Percentiles rank a stretch among this genome's conserved stretches.
phyloP scores from a whole-genome alignment of 2,113 vertebrate species.

The Apodemus sylvaticus region DNA sequence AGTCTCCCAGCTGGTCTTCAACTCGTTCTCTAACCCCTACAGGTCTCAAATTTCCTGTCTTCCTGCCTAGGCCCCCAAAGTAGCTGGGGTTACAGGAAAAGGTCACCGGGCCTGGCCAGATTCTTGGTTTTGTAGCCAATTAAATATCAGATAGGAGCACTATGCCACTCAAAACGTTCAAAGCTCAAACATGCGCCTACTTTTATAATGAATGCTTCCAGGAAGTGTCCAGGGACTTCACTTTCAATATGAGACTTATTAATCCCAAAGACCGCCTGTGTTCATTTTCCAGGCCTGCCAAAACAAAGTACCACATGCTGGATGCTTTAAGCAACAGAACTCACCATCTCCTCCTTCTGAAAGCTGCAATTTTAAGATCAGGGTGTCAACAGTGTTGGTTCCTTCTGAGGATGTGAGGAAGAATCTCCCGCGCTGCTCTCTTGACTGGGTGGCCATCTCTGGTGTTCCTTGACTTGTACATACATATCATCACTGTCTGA shows the following conservation, averaged over 20 bases:
- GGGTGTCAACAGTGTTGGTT: neutral
- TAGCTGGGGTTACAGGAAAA: neutral
- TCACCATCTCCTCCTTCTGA: neutral
- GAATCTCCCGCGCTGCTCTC: neutral
- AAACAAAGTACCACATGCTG: neutral
- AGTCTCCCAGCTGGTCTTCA: neutral
- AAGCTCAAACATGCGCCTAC: neutral
- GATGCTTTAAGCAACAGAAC: neutral
- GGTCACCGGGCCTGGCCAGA: neutral
- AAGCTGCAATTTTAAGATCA: neutral
- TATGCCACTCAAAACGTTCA: neutral
- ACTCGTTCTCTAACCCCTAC: neutral
- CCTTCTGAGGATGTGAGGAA: neutral
- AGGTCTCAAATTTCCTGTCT: neutral
- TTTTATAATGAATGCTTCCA: neutral
- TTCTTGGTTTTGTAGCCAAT: conserved; percentile 7
- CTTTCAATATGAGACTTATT: neutral
- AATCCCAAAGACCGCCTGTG: neutral
- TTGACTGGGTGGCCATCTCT: neutral
- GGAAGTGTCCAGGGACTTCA: neutral
- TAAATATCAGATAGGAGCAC: neutral
- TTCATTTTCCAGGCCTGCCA: neutral
- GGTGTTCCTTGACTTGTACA: neutral
- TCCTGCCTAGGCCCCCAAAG: neutral
- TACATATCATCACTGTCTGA: neutral